These are phyloP conservation scores for Sesamia inferens DNA, from an alignment of 2,888 invertebrate species.

Conservation along the genomic window DNA sequence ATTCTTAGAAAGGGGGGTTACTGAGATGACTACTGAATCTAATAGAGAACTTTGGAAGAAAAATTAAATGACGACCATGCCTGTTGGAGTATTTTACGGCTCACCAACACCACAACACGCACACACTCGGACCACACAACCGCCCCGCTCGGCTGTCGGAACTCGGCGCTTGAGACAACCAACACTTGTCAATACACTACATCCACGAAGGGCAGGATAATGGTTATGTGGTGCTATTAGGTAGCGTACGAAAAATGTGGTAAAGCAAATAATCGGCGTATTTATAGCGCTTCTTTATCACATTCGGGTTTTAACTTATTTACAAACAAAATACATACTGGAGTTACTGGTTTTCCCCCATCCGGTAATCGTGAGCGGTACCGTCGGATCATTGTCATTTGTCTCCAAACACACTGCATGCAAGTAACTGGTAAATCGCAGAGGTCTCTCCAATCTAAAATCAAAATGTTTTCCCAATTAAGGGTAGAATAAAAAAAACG, in stretches of 20 bases:
- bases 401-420: conserved; percentile 83
- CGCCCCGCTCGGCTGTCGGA: too few relatives aligned
- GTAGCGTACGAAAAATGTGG: too few relatives aligned
- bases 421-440: conserved; percentile 70
- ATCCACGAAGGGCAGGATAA: not conserved
- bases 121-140: too few relatives aligned
- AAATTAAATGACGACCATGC: not conserved
- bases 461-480: conserved; percentile 6
- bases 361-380: conserved; percentile 80
- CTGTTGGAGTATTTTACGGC: too few relatives aligned
- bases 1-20: not conserved
- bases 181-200: too few relatives aligned
- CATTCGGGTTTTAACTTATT: not conserved
- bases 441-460: conserved; percentile 75
- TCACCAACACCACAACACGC: too few relatives aligned
- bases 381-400: conserved; percentile 68
- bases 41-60: too few relatives aligned
- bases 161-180: too few relatives aligned
- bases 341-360: conserved; percentile 83
- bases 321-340: conserved; percentile 70
- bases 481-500: not conserved
- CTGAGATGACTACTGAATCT: not conserved
- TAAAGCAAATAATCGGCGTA: not conserved
- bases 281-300: too few relatives aligned
- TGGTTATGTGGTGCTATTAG: not conserved